Conservation (phyloP, 1,140 invertebrate genomes). For the Drosophila saltans region DNA sequence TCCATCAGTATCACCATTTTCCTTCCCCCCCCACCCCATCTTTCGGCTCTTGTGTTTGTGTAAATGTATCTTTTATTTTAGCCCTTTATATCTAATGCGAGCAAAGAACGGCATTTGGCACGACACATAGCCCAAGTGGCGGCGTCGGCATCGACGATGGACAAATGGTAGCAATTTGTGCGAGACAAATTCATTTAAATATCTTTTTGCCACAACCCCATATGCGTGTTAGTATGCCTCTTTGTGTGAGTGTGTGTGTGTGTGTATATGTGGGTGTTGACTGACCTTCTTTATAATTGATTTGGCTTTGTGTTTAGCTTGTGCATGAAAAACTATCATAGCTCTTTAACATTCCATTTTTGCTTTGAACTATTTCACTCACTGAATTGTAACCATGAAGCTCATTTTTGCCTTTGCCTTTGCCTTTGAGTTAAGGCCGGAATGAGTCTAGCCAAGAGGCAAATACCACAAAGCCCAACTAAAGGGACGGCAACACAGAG, state of each 20-base stretch:
- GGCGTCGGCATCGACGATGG: slow-evolving; percentile 43
- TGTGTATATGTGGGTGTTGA: slow-evolving; percentile 19
- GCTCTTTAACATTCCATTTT: slow-evolving; percentile 56
- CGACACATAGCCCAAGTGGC: slow-evolving; percentile 77
- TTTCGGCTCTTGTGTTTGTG: slow-evolving; percentile 51
- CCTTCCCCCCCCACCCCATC: too few species aligned
- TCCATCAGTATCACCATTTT: neutral
- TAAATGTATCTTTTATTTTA: slow-evolving; percentile 82
- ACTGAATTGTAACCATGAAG: slow-evolving; percentile 23
- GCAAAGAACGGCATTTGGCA: slow-evolving; percentile 72
- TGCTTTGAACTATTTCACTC: slow-evolving; percentile 66
- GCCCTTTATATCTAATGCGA: slow-evolving; percentile 79
- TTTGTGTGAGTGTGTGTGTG: neutral
- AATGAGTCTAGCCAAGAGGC: slow-evolving; percentile 70
- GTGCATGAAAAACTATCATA: slow-evolving; percentile 33
- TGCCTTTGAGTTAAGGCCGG: slow-evolving; percentile 49
- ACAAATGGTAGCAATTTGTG: slow-evolving; percentile 80
- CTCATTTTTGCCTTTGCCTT: slow-evolving; percentile 33
- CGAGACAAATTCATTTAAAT: slow-evolving; percentile 82
- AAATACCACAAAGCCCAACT: slow-evolving; percentile 55
- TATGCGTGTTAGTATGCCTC: slow-evolving; percentile 21
- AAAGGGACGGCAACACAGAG: neutral
- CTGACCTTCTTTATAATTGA: slow-evolving; percentile 76
- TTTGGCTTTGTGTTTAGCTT: slow-evolving; percentile 39
- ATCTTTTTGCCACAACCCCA: slow-evolving; percentile 50